Evolutionary conservation across 2,797 vertebrate species (phyloP), one percentile per base, ranked within the genome.

Genomic region (Chelmon rostratus): DNA sequence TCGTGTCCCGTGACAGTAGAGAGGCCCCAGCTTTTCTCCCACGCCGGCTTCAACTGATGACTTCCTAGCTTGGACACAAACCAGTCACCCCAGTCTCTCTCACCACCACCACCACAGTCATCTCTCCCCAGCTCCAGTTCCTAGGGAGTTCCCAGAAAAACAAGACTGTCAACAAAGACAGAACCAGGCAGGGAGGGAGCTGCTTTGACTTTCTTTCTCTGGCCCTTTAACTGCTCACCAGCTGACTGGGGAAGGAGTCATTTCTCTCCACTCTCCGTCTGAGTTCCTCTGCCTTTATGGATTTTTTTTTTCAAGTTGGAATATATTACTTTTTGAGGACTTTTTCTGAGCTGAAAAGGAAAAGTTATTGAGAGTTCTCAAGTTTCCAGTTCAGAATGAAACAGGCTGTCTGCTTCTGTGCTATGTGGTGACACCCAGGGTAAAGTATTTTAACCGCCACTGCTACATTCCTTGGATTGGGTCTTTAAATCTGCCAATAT

Each of bases 61-160:
- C 88, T 86, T 85, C 77, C 79, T 56, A 50, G 73, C 78, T 82
- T 89, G 86, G 90, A 90, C 73, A 59, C 68, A 64, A 79, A 92
- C 73, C 78, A 84, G 84, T 73, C 82, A 82, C 76, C 74, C 81
- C 84, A 82, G 84, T 82, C 84, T 78, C 76, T 89, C 73, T 68
- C 77, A 70, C 66, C 79, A 68, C 72, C 78, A 63, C 54, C 58
- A 79, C 81, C 83, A 84, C 76, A 85, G 77, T 79, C 81, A 42
- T 84, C 73, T 83, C 42, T 85, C 62, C 70, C 78, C 66, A 33
- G 77, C 73, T 88, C 81, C 78, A 80, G 88, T 89, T 94, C 90
- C 89, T 82, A 89, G 90, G 91, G 92, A 91, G 92, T 93, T 94
- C 85, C 92, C 91, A 90, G 90, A 91, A 93, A 92, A 92, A 92